phyloP scores from a whole-genome alignment of 2,113 vertebrate species.

The Microcebus murinus region DNA sequence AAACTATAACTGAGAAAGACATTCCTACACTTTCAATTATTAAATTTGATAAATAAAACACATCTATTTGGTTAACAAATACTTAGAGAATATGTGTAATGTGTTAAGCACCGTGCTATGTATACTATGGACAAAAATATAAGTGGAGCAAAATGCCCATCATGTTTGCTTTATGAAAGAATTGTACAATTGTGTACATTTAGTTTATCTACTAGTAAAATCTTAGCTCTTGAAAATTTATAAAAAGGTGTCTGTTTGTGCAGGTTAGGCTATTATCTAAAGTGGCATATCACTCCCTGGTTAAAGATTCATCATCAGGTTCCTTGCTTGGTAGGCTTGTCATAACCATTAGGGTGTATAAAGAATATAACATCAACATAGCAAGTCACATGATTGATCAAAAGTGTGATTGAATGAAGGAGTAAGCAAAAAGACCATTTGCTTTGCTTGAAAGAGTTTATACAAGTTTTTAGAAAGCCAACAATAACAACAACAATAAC shows the following conservation, averaged over 20 bases:
- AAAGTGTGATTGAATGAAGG: neutral
- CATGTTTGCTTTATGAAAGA: neutral
- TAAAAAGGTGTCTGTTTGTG: neutral
- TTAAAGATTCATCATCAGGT: neutral
- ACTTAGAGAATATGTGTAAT: neutral
- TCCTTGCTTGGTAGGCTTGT: neutral
- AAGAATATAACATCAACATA: neutral
- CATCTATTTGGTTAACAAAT: neutral
- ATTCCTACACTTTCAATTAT: neutral
- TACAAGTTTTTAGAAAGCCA: neutral
- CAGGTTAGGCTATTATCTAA: neutral
- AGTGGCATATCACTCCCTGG: neutral
- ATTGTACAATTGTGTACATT: neutral
- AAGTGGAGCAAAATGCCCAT: neutral
- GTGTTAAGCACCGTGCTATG: neutral
- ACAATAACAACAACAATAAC: neutral
- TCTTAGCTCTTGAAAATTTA: neutral
- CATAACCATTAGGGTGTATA: neutral
- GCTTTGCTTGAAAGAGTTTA: neutral
- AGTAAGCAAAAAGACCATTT: neutral
- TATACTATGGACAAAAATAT: neutral
- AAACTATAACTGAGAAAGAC: neutral
- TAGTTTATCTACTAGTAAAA: neutral
- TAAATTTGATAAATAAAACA: slow-evolving; percentile 6
- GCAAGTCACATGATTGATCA: neutral